Evolutionary conservation across 2,113 vertebrate species (phyloP).

Genomic region (Halichoeres trimaculatus): DNA sequence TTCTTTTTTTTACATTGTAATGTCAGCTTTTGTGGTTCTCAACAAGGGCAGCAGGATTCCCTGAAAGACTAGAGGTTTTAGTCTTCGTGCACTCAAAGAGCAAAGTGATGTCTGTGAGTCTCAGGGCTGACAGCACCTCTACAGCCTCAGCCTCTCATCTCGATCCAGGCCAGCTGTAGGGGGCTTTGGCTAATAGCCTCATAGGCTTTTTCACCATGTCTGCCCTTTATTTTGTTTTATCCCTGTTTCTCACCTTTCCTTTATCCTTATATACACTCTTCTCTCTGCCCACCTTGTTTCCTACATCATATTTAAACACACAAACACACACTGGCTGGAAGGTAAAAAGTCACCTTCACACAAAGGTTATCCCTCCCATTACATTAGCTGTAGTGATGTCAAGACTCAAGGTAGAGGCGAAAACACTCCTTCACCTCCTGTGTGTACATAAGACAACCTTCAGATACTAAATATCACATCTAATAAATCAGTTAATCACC

Average conservation of each 20-base stretch:
- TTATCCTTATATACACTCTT: neutral
- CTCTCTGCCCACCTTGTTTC: conserved; percentile 45
- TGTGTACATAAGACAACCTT: neutral
- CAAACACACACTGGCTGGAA: conserved; percentile 60
- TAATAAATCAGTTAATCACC: too few species aligned
- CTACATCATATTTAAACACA: conserved; percentile 74
- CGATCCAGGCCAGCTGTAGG: conserved; percentile 48
- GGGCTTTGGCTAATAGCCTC: conserved; percentile 60
- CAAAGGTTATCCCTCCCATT: conserved; percentile 78
- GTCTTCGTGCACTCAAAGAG: conserved; percentile 35
- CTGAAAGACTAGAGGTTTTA: conserved; percentile 44
- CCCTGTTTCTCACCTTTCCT: conserved; percentile 34
- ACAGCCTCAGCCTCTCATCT: conserved; percentile 45
- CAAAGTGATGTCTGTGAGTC: conserved; percentile 59
- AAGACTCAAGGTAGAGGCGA: conserved; percentile 47
- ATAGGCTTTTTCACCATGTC: conserved; percentile 42
- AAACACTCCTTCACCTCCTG: conserved; percentile 12
- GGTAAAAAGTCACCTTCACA: conserved; percentile 68
- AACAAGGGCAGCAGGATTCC: conserved; percentile 31
- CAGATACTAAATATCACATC: conserved; percentile 48
- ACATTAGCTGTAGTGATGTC: conserved; percentile 50
- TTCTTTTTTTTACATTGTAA: conserved; percentile 26
- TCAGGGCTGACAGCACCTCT: conserved; percentile 58
- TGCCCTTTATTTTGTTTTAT: conserved; percentile 51
- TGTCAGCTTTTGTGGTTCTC: conserved; percentile 21